Percentiles rank a stretch among this genome's conserved stretches.
phyloP scores from a whole-genome alignment of 1,140 invertebrate genomes.

The Panagrolaimus sp. region DNA sequence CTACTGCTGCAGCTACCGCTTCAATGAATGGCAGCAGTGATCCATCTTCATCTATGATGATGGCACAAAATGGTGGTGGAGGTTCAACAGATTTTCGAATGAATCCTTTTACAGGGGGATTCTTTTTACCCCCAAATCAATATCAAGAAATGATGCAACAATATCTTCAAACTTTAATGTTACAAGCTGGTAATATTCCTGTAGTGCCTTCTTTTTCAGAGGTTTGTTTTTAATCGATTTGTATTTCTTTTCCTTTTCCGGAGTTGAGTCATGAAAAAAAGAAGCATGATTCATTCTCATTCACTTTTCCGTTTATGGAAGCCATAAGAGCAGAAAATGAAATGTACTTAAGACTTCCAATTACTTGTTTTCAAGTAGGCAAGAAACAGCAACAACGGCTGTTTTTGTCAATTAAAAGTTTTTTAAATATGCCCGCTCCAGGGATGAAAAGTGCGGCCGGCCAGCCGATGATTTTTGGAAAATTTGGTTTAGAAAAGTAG shows the following conservation, averaged over 20 bases:
- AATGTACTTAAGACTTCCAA: too few relatives aligned
- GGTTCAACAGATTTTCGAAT: conserved; percentile 27
- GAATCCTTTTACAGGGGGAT: conserved; percentile 39
- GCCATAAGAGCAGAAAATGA: too few relatives aligned
- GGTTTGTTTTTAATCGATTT: background rate
- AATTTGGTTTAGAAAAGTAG: too few relatives aligned
- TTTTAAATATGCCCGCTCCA: too few relatives aligned
- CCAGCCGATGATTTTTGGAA: too few relatives aligned
- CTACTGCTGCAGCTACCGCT: conserved; percentile 8
- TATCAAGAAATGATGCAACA: conserved; percentile 56
- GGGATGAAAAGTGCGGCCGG: too few relatives aligned
- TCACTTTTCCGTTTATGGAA: too few relatives aligned
- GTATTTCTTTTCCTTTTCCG: too few relatives aligned
- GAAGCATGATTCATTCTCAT: background rate
- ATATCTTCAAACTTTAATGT: conserved; percentile 39
- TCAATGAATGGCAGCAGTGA: conserved; percentile 3
- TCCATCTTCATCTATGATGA: conserved; percentile 2
- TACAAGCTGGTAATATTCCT: conserved; percentile 19
- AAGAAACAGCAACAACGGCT: too few relatives aligned
- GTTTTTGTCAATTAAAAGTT: too few relatives aligned
- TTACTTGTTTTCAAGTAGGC: too few relatives aligned
- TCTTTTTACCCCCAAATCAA: conserved; percentile 42
- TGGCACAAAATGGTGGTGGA: conserved; percentile 1
- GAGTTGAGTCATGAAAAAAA: background rate
- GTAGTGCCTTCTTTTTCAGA: background rate